These are phyloP conservation scores for Cydia strobilella DNA, from an alignment of 1,140 invertebrate genomes.

Conservation along the genomic window DNA sequence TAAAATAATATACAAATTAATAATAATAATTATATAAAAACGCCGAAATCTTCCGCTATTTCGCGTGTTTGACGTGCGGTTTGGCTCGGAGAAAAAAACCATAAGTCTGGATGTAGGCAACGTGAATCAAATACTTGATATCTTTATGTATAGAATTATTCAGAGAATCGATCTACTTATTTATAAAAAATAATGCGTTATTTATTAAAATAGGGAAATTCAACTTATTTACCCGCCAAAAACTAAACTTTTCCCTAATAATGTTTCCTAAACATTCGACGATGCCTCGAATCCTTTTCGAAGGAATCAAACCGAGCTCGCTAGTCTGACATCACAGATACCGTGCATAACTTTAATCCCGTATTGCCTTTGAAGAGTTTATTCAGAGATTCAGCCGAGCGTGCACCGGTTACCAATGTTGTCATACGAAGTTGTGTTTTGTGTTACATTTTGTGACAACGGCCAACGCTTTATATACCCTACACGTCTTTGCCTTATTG, in stretches of 20 bases:
- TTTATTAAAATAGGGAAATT: too few relatives aligned
- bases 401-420: background rate
- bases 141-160: too few relatives aligned
- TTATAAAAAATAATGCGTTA: too few relatives aligned
- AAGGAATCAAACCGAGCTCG: background rate
- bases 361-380: constrained; percentile 16
- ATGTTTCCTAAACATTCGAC: background rate
- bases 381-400: background rate
- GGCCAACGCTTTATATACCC: background rate
- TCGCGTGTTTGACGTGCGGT: too few relatives aligned
- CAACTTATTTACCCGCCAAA: background rate
- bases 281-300: too few relatives aligned
- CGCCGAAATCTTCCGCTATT: too few relatives aligned
- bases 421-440: background rate
- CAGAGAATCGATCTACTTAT: too few relatives aligned
- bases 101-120: too few relatives aligned
- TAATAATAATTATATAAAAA: too few relatives aligned
- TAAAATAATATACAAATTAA: too few relatives aligned
- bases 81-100: too few relatives aligned
- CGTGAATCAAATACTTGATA: too few relatives aligned
- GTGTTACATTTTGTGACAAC: background rate
- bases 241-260: background rate
- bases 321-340: background rate
- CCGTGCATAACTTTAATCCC: background rate
- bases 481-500: background rate